Base-by-base conservation (phyloP, 2,888 invertebrate species). In the Temnothorax ravouxi region DNA sequence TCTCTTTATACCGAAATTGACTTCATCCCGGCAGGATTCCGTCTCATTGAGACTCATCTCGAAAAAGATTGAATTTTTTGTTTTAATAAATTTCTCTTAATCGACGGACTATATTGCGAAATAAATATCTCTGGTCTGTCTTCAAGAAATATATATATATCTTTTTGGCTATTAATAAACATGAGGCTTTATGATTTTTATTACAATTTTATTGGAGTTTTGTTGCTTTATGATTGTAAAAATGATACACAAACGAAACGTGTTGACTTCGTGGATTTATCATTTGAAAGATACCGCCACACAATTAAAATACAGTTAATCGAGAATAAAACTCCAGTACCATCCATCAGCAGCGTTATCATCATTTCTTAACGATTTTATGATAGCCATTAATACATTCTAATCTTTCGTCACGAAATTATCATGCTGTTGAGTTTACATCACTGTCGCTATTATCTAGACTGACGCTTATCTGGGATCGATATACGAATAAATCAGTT, bases 121-220 rank as follows among this genome's bases (percentile, higher is more conserved):
- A 61, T 74, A 61, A 61, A 44, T n/a, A 56, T 29, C 11, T 41
- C 25, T 41, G n/a, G 44, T 72, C 3, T 6, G 13, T 2, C 34
- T 25, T 59, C 41, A 41, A 56, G 25, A 59, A 41, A 56, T 41
- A 56, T 59, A 56, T 41, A 56, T 59, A 21, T n/a, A 41, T 72
- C 44, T 41, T 25, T 18, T 56, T 18, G 9, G 18, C 0, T 3
- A 13, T 18, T 25, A 72, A 72, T 61, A 44, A 50, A 44, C 61
- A 44, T n/a, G 8, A n/a, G 72, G 8, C 2, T 47, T 11, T 15
- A 18, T 11, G 2, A 8, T 34, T 56, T 72, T 64, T 75, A n/a
- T 64, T 62, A 34, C 15, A 66, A 66, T 44, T 75, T 75, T 62
- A 47, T 62, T 47, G 18, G 21, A 64, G 18, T 75, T 75, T 21